Evolutionary conservation across 2,797 vertebrate species (phyloP), one percentile per base, ranked within the genome.

Genomic region (Acanthurus lineatus): DNA sequence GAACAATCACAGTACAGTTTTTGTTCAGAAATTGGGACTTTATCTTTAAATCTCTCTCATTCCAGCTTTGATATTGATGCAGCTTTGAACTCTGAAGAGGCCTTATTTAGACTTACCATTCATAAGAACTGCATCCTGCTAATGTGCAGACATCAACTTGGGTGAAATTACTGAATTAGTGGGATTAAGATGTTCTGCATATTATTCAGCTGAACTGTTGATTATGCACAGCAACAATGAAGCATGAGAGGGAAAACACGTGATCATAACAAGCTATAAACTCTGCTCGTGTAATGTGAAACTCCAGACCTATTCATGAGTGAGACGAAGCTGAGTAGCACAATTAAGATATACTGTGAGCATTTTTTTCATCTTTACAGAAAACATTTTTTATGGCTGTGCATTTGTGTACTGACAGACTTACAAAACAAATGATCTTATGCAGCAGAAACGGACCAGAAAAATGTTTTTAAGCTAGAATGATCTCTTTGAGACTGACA

Each of bases 141-240:
- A 54, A 54, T 44, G 17, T 54, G 62, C 38, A 52, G 48, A 32
- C 32, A 38, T 11, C 4, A 64, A 3, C 10, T 38, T 8, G 9
- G 17, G 7, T 57, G 47, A 47, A 61, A 64, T 44, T 1, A 40
- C 16, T 44, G 11, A 38, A 3, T 51, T 35, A 58, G 38, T 40
- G 25, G 67, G 28, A 53, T 0, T 57, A n/a, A 63, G 51, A 72
- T 47, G 51, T 11, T 20, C 5, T 25, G 42, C 15, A 20, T 6
- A 25, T 72, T 25, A 49, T 42, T 68, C 57, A 59, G 47, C 16
- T 47, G 47, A 17, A 60, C 15, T 11, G 56, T 51, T 52, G 64
- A 15, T 69, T 28, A 28, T 67, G 40, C 32, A 20, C 20, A 72
- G 14, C 38, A 32, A 60, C 16, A 64, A 19, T 12, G 0, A 42